These are phyloP conservation scores for Temnothorax unifasciatus DNA, from an alignment of 2,888 invertebrate species.

Conservation along the genomic window DNA sequence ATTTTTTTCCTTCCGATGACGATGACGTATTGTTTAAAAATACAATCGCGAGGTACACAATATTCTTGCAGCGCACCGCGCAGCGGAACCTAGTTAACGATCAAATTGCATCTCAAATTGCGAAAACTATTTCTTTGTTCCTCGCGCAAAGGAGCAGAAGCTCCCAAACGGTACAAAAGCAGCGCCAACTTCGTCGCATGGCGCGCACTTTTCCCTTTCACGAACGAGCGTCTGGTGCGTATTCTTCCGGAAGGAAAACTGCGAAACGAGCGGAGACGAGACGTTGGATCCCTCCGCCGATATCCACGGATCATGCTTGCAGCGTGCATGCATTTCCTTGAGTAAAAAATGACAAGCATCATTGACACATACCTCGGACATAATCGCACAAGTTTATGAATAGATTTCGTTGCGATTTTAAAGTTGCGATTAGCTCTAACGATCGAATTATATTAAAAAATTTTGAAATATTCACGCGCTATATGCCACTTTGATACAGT, in stretches of 20 bases:
- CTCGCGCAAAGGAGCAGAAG: not conserved
- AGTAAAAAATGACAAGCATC: not conserved
- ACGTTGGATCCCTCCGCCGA: not conserved
- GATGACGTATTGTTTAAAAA: not conserved
- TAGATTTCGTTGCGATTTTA: conserved; percentile 24
- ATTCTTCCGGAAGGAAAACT: conserved; percentile 58
- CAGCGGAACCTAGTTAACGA: conserved; percentile 4
- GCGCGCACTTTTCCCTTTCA: conserved; percentile 22
- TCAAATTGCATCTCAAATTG: conserved; percentile 45
- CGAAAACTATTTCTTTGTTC: conserved; percentile 51
- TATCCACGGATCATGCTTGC: not conserved
- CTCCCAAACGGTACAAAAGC: conserved; percentile 41
- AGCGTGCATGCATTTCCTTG: not conserved
- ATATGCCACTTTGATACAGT: not conserved
- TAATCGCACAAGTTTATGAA: conserved; percentile 71
- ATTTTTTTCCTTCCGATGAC: not conserved
- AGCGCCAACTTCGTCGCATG: conserved; percentile 30
- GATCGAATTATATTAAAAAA: conserved; percentile 33
- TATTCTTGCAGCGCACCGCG: not conserved
- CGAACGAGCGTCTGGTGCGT: conserved; percentile 57
- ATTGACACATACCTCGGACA: conserved; percentile 54
- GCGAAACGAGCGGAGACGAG: conserved; percentile 46
- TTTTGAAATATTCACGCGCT: not conserved
- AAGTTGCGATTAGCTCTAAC: not conserved
- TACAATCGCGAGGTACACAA: not conserved